Conservation (phyloP, 2,797 vertebrate species). For the Vipera ursinii region DNA sequence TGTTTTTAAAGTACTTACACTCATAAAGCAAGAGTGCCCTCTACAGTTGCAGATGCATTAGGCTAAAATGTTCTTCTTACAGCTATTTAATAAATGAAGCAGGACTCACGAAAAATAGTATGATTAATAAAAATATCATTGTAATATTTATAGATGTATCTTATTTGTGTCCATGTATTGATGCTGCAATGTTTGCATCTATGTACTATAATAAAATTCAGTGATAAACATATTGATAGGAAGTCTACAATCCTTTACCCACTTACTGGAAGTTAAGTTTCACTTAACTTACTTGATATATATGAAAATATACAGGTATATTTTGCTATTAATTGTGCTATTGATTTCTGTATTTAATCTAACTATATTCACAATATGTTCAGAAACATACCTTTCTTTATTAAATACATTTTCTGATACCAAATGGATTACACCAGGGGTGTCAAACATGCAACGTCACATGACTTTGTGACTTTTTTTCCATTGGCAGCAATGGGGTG, state of each 20-base stretch:
- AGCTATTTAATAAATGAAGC: background rate
- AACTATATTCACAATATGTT: background rate
- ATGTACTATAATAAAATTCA: background rate
- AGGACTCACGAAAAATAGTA: background rate
- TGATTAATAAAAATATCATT: background rate
- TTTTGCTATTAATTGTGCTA: background rate
- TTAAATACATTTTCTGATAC: background rate
- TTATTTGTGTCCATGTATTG: background rate
- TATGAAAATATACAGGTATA: background rate
- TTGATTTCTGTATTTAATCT: background rate
- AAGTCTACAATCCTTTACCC: background rate
- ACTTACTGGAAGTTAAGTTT: background rate
- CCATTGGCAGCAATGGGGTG: no score
- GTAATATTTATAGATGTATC: background rate
- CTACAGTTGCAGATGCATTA: background rate
- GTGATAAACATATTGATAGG: background rate
- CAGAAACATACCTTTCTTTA: background rate
- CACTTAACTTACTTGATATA: background rate
- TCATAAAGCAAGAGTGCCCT: conserved; percentile 16
- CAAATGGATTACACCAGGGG: background rate
- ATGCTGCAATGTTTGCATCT: background rate
- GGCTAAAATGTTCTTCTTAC: background rate
- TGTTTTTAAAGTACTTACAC: background rate
- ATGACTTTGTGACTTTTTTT: no score
- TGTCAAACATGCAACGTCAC: no score